Evolutionary conservation across 2,113 vertebrate genomes (phyloP), one percentile per base, ranked within the genome.

Genomic region (Mirounga angustirostris): DNA sequence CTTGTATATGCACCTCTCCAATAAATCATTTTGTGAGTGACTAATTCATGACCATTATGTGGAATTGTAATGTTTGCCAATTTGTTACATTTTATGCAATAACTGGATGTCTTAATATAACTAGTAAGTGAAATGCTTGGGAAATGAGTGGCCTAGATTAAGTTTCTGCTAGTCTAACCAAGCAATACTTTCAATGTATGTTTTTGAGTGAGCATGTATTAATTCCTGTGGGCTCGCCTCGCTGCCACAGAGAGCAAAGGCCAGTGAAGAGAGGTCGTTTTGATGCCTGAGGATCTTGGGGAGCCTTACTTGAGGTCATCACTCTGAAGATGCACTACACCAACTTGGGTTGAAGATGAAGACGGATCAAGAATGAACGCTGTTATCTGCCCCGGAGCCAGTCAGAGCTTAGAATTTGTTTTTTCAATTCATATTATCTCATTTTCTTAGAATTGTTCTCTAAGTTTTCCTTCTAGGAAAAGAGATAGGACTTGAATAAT

Each of bases 221-320:
- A 0, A 78, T 13, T n/a, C 11, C 16, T 4, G 0, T 14, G 15
- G 28, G 63, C 18, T 56, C n/a, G 9, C 1, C 28, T 36, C 8
- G 0, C 26, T 63, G 14, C 21, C 4, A 33, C 4, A 7, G 11
- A 21, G 7, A 46, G 19, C 71, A 8, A 67, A 79, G 22, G 1
- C 12, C 3, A 0, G 3, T 3, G 56, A 90, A 16, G 19, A 59
- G 7, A 63, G 22, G 30, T 1, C 9, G 13, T 61, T 59, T 24
- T 15, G 11, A 33, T 33, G 18, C 30, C 56, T 46, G 40, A 26
- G 1, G 22, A 36, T 1, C 2, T 7, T 30, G 28, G 63, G 33
- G 50, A 28, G 8, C 14, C 50, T 14, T 46, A 46, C 46, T 46
- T 36, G 14, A 33, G 12, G 26, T 30, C 46, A 0, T 13, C n/a